Evolutionary conservation across 2,888 invertebrate genomes (phyloP).

Genomic region (Phengaris alcon): DNA sequence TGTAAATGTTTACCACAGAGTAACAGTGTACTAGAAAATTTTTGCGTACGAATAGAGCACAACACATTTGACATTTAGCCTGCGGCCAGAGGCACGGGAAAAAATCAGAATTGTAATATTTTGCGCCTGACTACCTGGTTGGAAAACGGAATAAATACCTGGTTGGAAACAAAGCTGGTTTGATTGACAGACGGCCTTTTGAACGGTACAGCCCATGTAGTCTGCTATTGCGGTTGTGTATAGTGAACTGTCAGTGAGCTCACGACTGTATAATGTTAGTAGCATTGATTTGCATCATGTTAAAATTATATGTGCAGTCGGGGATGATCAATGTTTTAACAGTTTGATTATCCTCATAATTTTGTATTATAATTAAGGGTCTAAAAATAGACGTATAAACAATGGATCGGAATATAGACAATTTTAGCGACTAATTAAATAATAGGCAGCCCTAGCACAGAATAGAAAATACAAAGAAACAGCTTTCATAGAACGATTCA

Average conservation of each 20-base stretch:
- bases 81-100: slow-evolving; percentile 35
- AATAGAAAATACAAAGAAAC: too few species aligned
- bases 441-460: too few species aligned
- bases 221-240: neutral
- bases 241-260: neutral
- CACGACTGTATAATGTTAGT: neutral
- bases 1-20: neutral
- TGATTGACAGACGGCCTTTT: slow-evolving; percentile 24
- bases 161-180: slow-evolving; percentile 22
- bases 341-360: too few species aligned
- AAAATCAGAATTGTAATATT: slow-evolving; percentile 37
- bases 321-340: too few species aligned
- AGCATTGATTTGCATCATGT: too few species aligned
- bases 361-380: too few species aligned
- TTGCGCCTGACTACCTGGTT: slow-evolving; percentile 28
- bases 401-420: too few species aligned
- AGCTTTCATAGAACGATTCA: too few species aligned
- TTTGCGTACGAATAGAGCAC: neutral
- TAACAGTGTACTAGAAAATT: neutral
- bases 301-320: too few species aligned
- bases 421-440: too few species aligned
- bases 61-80: slow-evolving; percentile 30
- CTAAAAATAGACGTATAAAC: too few species aligned
- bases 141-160: slow-evolving; percentile 25
- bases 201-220: neutral